Percentiles rank a stretch among this genome's conserved stretches.
phyloP scores from a whole-genome alignment of 2,797 vertebrate species.

The Acomys russatus region DNA sequence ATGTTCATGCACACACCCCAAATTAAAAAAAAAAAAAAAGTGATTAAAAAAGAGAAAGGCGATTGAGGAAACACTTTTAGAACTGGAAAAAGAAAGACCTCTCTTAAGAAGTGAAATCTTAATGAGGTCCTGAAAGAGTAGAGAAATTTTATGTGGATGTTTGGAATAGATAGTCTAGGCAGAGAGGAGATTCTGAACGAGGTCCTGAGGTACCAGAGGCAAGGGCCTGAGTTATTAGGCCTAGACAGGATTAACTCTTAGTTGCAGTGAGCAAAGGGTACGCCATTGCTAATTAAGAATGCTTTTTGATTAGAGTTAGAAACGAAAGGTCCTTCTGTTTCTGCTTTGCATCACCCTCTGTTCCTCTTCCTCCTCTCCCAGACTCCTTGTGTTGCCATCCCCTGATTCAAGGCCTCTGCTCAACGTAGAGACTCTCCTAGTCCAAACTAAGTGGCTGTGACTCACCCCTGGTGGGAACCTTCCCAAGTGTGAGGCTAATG shows the following conservation, averaged over 20 bases:
- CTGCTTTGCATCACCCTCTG: background rate
- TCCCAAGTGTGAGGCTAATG: background rate
- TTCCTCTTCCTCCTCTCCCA: background rate
- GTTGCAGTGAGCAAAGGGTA: background rate
- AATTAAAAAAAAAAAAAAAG: constrained; percentile 25
- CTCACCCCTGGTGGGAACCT: background rate
- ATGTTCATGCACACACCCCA: background rate
- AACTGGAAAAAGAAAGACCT: background rate
- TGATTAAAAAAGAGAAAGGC: background rate
- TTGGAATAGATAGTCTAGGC: background rate
- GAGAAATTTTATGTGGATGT: background rate
- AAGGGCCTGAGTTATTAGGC: background rate
- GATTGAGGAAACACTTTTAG: background rate
- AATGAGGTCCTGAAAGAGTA: background rate
- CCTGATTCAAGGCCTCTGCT: background rate
- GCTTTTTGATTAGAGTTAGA: background rate
- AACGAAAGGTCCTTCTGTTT: background rate
- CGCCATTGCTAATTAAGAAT: background rate
- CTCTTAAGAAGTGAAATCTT: background rate
- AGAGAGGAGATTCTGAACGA: background rate
- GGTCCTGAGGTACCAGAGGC: background rate
- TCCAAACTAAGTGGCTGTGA: background rate
- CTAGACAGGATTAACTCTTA: background rate
- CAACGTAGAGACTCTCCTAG: background rate
- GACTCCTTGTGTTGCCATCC: background rate